Evolutionary conservation across 2,888 invertebrate species (phyloP), one percentile per base, ranked within the genome.

Genomic region (Sinohyriopsis cumingii): DNA sequence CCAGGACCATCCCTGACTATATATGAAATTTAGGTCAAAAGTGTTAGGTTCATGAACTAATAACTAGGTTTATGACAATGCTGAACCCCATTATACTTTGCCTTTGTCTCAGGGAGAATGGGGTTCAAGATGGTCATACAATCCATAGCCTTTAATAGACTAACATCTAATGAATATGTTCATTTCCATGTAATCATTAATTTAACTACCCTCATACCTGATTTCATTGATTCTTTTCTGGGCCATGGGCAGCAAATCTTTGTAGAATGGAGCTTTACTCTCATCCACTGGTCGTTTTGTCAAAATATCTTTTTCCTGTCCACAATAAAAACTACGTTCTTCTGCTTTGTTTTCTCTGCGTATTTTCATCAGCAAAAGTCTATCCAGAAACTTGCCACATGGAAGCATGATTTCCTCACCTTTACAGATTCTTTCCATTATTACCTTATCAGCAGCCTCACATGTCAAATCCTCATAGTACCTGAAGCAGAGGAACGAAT

Each of bases 301-400:
- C 9, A 45, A 12, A 12, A 15, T 5, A n/a, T 59, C 59, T 22
- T 59, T 4, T 9, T 0, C 59, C 12, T 59, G 1, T 22, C 59
- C 59, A 24, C 3, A 59, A 59, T 24, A 0, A 19, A 2, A 0
- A 4, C 24, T 53, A 53, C 0, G 12, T 45, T 15, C 5, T 3
- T 15, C 45, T 15, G 20, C 0, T 18, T 0, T 7, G 3, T 66
- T 69, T 55, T 77, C 82, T n/a, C 82, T 65, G 53, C 77, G 73
- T 68, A 82, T 71, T 65, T 84, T 84, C 28, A 90, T 73, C 6
- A 83, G 82, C 60, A 90, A 77, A 55, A 90, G 75, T 33, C 89
- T 77, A 69, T 90, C 89, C 74, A 90, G 84, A 24, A 90, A 79
- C 73, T 90, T 90, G 5, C 90, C 90, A 72, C 86, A 86, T 20